Evolutionary conservation across 2,797 vertebrate species (phyloP), one percentile per base, ranked within the genome.

Genomic region (Pampus argenteus): DNA sequence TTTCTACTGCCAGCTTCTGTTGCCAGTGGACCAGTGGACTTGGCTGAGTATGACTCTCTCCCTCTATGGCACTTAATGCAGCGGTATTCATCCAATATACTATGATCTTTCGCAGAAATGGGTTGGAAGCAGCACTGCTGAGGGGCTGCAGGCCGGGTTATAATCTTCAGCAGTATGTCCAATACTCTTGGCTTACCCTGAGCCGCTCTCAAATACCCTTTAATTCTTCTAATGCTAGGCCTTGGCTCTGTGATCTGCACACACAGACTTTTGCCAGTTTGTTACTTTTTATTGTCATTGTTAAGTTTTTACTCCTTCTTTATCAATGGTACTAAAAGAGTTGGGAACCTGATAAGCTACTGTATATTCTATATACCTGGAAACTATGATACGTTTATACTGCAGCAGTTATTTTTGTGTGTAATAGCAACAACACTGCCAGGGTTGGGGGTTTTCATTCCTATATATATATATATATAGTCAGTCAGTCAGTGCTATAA

Each of bases 11-110:
- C 92, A 93, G 78, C 81, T 84, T 70, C 68, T 44, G 74, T 70
- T 90, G 90, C 92, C 92, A 93, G 88, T 89, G 90, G 90, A 90
- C 89, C 90, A 83, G 81, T 71, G 86, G 85, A 91, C 88, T 91
- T 93, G 91, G 91, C 91, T 57, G 60, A 59, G 67, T 15, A 18
- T 2, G 8, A 15, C 65, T 81, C 81, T 70, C 87, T 88, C 76
- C 74, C 89, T 91, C 87, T 67, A 73, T 89, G 88, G 89, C 91
- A 92, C 88, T 91, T 92, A 90, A 79, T 68, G 85, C 63, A 81
- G 84, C 65, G 28, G 50, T 76, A 78, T 78, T 66, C 86, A 81
- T 89, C 89, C 90, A 91, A 78, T 82, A 87, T 82, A 82, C 84
- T 78, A 42, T 91, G 91, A 92, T 92, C 85, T 88, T 85, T 82